A percentile compares a stretch with the other conserved stretches of the same genome.
phyloP scores from a whole-genome alignment of 2,113 vertebrate species.

The Phaethon lepturus region DNA sequence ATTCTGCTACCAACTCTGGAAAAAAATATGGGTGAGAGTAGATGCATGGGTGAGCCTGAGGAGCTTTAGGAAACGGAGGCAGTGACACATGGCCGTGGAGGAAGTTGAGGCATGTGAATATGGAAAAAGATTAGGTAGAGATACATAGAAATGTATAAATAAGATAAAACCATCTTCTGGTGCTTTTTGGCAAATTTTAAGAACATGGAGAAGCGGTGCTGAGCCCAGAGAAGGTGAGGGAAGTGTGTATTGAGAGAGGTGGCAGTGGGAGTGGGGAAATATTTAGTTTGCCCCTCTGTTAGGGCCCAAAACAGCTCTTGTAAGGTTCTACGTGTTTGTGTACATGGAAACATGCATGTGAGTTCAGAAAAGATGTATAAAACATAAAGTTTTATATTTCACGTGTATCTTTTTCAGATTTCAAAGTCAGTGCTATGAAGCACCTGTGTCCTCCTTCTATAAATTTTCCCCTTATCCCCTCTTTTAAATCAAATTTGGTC shows the following conservation, averaged over 20 bases:
- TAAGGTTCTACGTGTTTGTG: background rate
- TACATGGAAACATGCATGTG: accelerated
- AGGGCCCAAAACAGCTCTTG: background rate
- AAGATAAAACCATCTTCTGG: background rate
- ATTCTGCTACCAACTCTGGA: background rate
- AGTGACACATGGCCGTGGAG: background rate
- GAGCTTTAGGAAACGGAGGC: background rate
- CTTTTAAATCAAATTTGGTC: background rate
- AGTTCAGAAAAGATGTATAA: background rate
- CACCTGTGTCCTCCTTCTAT: background rate
- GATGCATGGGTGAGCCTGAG: background rate
- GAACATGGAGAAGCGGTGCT: background rate
- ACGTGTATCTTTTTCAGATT: background rate
- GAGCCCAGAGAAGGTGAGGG: background rate
- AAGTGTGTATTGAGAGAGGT: background rate
- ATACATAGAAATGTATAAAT: background rate
- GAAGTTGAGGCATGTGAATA: background rate
- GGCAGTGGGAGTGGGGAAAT: accelerated
- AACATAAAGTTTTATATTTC: background rate
- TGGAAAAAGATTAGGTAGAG: background rate
- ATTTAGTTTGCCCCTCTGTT: background rate
- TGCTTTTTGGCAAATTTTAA: background rate
- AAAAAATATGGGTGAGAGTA: background rate
- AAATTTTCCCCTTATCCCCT: background rate
- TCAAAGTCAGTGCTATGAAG: background rate